phyloP scores from a whole-genome alignment of 2,113 vertebrate genomes.

The Macroglossus sobrinus region DNA sequence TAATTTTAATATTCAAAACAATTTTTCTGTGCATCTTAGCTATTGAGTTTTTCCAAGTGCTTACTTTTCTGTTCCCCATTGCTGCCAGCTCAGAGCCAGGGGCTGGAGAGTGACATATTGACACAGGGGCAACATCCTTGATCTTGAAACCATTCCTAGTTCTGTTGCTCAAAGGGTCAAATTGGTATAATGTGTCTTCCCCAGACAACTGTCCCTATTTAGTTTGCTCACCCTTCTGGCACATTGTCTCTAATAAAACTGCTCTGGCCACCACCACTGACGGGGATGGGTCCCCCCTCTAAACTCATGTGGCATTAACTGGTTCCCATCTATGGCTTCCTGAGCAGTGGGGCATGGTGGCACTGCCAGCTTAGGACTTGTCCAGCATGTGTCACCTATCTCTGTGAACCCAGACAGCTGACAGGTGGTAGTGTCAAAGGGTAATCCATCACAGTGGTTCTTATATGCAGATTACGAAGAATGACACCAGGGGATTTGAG shows the following conservation, averaged over 20 bases:
- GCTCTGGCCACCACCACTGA: not conserved
- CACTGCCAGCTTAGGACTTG: fast-evolving
- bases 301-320: fast-evolving
- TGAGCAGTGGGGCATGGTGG: not conserved
- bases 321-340: not conserved
- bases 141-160: not conserved
- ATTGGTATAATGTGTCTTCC: fast-evolving
- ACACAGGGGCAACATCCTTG: not conserved
- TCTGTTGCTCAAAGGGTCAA: not conserved
- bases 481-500: not conserved
- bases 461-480: not conserved
- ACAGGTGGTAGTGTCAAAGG: not conserved
- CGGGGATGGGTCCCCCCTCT: not conserved
- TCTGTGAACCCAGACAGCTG: not conserved
- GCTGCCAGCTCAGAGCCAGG: slow-evolving; percentile 12
- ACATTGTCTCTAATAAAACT: not conserved
- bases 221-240: not conserved
- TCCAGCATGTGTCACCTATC: not conserved
- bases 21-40: slow-evolving; percentile 55
- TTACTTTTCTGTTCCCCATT: not conserved
- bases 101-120: not conserved
- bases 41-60: slow-evolving; percentile 1
- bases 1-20: slow-evolving; percentile 62
- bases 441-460: not conserved
- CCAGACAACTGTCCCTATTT: not conserved